Conservation (phyloP, 2,113 vertebrate genomes). For the Phoxinus phoxinus region DNA sequence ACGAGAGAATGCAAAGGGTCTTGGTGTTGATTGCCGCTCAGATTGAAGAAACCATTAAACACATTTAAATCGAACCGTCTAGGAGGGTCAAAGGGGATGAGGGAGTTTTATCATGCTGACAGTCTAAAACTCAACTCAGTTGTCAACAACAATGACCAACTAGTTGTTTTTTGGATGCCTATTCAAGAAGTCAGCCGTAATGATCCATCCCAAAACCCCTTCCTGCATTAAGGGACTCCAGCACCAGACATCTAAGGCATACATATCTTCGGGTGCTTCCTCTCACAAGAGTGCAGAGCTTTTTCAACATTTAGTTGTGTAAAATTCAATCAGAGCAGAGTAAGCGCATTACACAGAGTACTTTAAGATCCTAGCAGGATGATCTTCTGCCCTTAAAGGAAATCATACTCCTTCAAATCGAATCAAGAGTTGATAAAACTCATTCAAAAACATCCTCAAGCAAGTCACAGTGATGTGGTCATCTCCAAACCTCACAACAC, state of each 20-base stretch:
- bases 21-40: not conserved
- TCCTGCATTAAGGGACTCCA: not conserved
- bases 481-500: not conserved
- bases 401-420: not conserved
- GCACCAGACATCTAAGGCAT: not conserved
- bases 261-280: not conserved
- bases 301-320: not conserved
- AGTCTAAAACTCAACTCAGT: not conserved
- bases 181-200: not conserved
- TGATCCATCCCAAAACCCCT: not conserved
- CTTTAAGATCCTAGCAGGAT: not conserved
- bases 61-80: too few relatives aligned
- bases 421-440: not conserved
- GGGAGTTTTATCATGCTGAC: not conserved
- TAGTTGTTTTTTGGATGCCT: not conserved
- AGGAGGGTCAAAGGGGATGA: not conserved
- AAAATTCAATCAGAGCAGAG: not conserved
- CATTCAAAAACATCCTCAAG: not conserved
- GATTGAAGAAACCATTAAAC: too few relatives aligned
- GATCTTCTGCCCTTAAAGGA: not conserved
- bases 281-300: not conserved
- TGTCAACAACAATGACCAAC: not conserved
- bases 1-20: too few relatives aligned
- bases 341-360: not conserved
- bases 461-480: slow-evolving; percentile 22